phyloP scores from a whole-genome alignment of 2,113 vertebrate species.

The Phrynosoma platyrhinos region DNA sequence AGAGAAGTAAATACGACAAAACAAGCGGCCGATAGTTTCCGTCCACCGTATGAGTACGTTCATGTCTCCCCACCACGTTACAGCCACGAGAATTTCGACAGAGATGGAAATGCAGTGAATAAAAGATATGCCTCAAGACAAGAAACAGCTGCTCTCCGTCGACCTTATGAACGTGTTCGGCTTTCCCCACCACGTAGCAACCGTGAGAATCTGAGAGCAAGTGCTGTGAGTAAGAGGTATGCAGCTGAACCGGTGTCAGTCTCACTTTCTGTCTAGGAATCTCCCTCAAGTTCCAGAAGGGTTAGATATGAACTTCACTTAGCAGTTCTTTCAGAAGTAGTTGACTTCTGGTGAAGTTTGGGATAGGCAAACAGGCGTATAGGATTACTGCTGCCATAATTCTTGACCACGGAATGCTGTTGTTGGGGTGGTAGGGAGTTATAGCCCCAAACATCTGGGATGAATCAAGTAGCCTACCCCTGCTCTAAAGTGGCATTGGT shows the following conservation, averaged over 20 bases:
- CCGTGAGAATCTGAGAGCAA: constrained; percentile 34
- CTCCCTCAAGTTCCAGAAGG: constrained; percentile 61
- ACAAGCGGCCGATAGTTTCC: not conserved
- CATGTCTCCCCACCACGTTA: not conserved
- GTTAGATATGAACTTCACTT: constrained; percentile 34
- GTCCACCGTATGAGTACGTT: not conserved
- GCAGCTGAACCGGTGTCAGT: constrained; percentile 59
- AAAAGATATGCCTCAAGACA: not conserved
- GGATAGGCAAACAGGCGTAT: no score
- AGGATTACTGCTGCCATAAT: no score
- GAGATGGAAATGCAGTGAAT: not conserved
- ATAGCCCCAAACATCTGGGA: not conserved
- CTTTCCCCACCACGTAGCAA: not conserved
- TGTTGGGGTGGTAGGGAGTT: no score
- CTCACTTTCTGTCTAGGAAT: constrained; percentile 62
- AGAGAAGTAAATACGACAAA: not conserved
- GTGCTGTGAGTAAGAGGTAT: constrained; percentile 80
- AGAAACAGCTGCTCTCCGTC: not conserved
- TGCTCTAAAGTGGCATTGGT: not conserved
- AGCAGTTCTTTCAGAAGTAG: not conserved
- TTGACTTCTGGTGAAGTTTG: not conserved
- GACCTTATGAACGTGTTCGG: not conserved
- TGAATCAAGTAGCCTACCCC: not conserved
- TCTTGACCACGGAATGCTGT: not conserved
- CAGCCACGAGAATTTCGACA: not conserved